phyloP scores from a whole-genome alignment of 35 echinoderm and acorn worm genomes.

The Lytechinus variegatus region DNA sequence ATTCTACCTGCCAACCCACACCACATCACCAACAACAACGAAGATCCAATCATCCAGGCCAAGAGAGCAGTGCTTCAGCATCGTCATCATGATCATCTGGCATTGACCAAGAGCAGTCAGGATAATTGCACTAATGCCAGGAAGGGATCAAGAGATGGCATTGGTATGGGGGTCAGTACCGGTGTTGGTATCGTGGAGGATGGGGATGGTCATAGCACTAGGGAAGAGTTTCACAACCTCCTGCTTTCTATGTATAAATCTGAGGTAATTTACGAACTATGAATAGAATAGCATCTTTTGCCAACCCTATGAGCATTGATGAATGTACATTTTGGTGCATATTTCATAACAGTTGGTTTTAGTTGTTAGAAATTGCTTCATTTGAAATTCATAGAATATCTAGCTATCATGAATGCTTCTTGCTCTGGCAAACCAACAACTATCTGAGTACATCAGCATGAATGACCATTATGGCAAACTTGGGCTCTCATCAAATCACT shows the following conservation, averaged over 20 bases:
- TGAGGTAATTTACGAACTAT: constrained; percentile 13
- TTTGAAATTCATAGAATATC: no score
- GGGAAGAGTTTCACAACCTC: constrained; percentile 59
- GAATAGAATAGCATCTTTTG: not conserved
- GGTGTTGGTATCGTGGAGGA: not conserved
- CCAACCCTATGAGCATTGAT: not conserved
- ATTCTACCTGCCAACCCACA: not conserved
- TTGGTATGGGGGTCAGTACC: not conserved
- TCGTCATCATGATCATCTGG: constrained; percentile 15
- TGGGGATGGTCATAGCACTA: not conserved
- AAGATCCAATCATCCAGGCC: not conserved
- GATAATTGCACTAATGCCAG: not conserved
- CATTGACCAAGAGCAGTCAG: not conserved
- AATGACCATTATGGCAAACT: no score
- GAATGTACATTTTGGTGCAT: not conserved
- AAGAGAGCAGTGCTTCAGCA: not conserved
- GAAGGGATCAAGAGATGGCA: not conserved
- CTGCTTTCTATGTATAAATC: constrained; percentile 59
- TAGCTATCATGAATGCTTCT: no score
- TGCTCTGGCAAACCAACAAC: no score
- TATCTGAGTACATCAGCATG: no score
- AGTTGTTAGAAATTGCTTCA: no score
- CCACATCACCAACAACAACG: not conserved
- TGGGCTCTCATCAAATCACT: no score
- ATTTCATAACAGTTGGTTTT: no score